Base-by-base conservation (phyloP, 2,113 vertebrate species). In the Epinephelus fuscoguttatus region DNA sequence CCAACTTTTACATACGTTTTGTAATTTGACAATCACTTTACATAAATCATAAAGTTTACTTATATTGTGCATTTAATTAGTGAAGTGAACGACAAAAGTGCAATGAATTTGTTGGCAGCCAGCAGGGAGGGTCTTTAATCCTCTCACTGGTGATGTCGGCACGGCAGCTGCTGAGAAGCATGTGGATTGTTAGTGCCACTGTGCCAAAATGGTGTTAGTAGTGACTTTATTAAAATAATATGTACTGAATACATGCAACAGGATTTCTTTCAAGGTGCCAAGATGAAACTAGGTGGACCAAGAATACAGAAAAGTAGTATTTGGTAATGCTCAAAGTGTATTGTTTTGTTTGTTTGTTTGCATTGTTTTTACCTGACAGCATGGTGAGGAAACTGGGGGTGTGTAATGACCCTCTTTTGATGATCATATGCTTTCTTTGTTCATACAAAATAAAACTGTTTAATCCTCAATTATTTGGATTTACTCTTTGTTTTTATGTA, bases 1-100 rank as follows among this genome's bases (percentile, higher is more conserved):
- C 91, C 90, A 94, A 91, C 76, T 90, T 94, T 89, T 91, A 70
- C 88, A 87, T 80, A 74, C 68, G 27, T 93, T 94, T 93, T 93
- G 85, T 93, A 89, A 77, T 84, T 78, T 40, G 89, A 91, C 88
- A 90, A 93, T 91, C 89, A 82, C 80, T 89, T 87, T 57, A 33
- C 75, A 73, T 85, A 14, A 37, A 62, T 66, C 63, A 76, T 52
- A 6, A 52, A 59, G 62, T 91, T 77, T 61, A 88, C 56, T 78
- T 66, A 18, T 71, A 64, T 56, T 70, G 74, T 75, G 78, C 69
- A 80, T 85, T 92, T 67, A 72, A 69, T 77, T 61, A 27, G 81
- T 82, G 69, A 82, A 75, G 80, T 76, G 67, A 83, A 52, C 56
- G 70, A 82, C 56, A 70, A 57, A 74, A 81, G 78, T 84, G 86